Evolutionary conservation across 2,888 invertebrate genomes (phyloP).

Genomic region (Coleophora deauratella): DNA sequence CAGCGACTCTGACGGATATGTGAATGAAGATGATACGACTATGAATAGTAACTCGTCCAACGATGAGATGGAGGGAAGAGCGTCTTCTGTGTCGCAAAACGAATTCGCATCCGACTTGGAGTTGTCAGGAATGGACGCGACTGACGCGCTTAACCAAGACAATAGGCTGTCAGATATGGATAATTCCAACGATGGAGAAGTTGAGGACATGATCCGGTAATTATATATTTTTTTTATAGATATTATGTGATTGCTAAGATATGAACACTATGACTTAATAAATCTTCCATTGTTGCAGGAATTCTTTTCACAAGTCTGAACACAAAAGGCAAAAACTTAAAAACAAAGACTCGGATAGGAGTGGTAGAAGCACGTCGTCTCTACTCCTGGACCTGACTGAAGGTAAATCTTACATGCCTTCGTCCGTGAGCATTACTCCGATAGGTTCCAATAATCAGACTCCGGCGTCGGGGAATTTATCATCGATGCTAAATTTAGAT

Average conservation of each 20-base stretch:
- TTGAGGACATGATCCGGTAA: conserved; percentile 75
- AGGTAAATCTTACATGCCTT: conserved; percentile 67
- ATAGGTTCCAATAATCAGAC: conserved; percentile 47
- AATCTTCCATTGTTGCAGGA: conserved; percentile 46
- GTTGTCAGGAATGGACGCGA: conserved; percentile 75
- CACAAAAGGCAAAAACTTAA: conserved; percentile 76
- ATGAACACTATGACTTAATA: neutral
- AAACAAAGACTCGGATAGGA: conserved; percentile 71
- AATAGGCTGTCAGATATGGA: conserved; percentile 74
- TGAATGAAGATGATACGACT: conserved; percentile 61
- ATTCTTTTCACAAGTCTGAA: conserved; percentile 73
- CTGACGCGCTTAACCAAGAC: conserved; percentile 69
- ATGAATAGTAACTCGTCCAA: conserved; percentile 63
- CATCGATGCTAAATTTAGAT: conserved; percentile 78
- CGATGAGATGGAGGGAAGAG: conserved; percentile 54
- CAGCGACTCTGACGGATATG: conserved; percentile 57
- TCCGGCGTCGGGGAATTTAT: conserved; percentile 37
- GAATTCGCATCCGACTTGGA: conserved; percentile 78
- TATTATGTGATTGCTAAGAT: neutral
- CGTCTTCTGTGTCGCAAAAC: conserved; percentile 64
- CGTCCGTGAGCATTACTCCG: conserved; percentile 69
- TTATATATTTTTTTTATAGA: no score
- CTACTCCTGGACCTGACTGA: conserved; percentile 72
- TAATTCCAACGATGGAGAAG: conserved; percentile 74
- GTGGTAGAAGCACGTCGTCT: conserved; percentile 47